Conservation (phyloP, 2,113 vertebrate species). For the Microtus oregoni region DNA sequence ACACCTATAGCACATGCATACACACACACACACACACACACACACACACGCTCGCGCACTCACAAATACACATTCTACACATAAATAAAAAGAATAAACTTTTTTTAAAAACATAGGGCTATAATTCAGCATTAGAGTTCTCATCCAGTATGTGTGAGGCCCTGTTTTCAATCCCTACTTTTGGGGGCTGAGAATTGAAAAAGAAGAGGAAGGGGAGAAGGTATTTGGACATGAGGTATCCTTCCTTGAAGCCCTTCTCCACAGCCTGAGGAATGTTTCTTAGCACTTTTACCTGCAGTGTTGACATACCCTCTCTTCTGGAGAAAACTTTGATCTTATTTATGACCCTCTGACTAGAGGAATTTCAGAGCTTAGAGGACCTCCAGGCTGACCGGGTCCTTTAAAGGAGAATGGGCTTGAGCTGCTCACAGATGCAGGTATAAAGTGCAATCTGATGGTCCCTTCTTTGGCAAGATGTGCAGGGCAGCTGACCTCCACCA, state of each 20-base stretch:
- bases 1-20: neutral
- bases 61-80: neutral
- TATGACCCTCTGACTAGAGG: slow-evolving; percentile 52
- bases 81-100: neutral
- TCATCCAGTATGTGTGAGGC: neutral
- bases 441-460: slow-evolving; percentile 14
- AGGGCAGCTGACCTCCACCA: slow-evolving; percentile 1
- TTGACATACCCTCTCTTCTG: neutral
- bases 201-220: neutral
- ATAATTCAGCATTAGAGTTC: neutral
- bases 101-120: neutral
- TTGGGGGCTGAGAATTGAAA: neutral
- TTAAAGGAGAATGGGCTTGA: slow-evolving; percentile 47
- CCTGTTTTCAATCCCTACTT: neutral
- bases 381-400: neutral
- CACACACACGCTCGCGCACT: no score
- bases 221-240: fast-evolving
- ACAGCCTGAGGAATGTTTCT: neutral
- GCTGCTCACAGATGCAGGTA: neutral
- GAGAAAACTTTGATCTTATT: slow-evolving; percentile 70
- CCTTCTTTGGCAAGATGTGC: neutral
- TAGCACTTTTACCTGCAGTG: neutral
- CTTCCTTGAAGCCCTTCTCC: neutral
- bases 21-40: neutral
- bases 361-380: neutral